These are phyloP conservation scores for Eristalis tenax DNA, from an alignment of 2,888 invertebrate genomes.

Conservation along the genomic window DNA sequence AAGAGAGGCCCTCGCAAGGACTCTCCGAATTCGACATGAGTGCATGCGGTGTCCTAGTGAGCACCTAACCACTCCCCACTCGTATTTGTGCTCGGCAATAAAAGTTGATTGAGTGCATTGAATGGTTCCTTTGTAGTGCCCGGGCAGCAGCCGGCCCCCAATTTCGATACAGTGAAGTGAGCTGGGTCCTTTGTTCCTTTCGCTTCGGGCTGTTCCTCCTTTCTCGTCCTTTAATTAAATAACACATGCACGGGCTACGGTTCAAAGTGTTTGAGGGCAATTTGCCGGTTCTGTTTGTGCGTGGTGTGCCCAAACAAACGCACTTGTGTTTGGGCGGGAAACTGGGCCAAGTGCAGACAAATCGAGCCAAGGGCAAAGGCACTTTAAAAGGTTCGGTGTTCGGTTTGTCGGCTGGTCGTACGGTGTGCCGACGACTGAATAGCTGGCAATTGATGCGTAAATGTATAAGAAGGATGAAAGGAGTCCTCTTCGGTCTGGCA, in stretches of 20 bases:
- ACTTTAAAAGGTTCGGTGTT: neutral
- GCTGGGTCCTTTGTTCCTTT: neutral
- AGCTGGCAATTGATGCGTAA: constrained; percentile 28
- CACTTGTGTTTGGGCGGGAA: neutral
- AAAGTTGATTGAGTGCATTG: constrained; percentile 36
- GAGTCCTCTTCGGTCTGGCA: neutral
- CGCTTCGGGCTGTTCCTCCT: neutral
- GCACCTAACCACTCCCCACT: neutral
- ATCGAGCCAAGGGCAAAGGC: constrained; percentile 7
- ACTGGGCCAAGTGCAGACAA: constrained; percentile 24
- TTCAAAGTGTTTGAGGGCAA: neutral
- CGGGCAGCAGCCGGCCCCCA: no score
- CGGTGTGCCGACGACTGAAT: neutral
- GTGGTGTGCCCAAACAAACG: neutral
- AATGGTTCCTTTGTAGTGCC: constrained; percentile 3
- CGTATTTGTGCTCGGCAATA: constrained; percentile 9
- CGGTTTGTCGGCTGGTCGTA: neutral
- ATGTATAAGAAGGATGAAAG: neutral
- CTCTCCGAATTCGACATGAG: neutral
- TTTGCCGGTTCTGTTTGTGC: neutral
- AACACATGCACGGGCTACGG: constrained; percentile 9
- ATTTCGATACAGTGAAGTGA: no score
- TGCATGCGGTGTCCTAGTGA: neutral
- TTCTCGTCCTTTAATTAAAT: constrained; percentile 23
- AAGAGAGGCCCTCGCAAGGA: neutral